Base-by-base conservation (phyloP, 2,888 invertebrate species). In the Xylophagus ater region DNA sequence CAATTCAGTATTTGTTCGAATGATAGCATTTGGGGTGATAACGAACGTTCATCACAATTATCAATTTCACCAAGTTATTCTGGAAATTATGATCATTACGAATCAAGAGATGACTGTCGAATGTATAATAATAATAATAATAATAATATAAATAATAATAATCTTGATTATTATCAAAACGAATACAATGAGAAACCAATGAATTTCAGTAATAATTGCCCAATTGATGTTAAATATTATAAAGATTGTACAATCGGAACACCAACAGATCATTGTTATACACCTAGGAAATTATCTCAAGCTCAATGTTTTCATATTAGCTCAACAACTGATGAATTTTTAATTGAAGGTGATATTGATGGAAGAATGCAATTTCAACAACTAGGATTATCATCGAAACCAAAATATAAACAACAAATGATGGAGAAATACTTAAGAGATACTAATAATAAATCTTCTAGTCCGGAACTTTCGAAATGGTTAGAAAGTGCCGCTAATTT, bases 1-100 rank as follows among this genome's bases (percentile, higher is more conserved):
- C 82, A 82, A 56, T 82, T 82, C 58, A 81, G 81, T 58, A 81
- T 82, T 51, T 77, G 78, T 48, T 82, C 82, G 1, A 77, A 79
- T 43, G 82, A 82, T 56, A 81, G 81, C 61, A 82, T 82, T 53
- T 82, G 82, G 82, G 78, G 78, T 50, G 81, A 81, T 53, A 66
- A 67, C n/a, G 74, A 72, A 40, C 65, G 54, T 2, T 53, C 33
- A 15, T 40, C 40, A 12, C 37, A 36, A 6, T 10, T 34, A 6
- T 39, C 42, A 7, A 20, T 37, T 3, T 35, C 45, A n/a, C 17
- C 44, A 35, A 10, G 35, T 30, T 29, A 38, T 34, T 33, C 48
- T n/a, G 46, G 43, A 10, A 48, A 48, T 12, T 38, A 42, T 24
- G 18, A 33, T 2, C 34, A 44, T 18, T 42, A 18, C 26, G 41